phyloP scores from a whole-genome alignment of 1,140 invertebrate species.

The Drosophila persimilis region DNA sequence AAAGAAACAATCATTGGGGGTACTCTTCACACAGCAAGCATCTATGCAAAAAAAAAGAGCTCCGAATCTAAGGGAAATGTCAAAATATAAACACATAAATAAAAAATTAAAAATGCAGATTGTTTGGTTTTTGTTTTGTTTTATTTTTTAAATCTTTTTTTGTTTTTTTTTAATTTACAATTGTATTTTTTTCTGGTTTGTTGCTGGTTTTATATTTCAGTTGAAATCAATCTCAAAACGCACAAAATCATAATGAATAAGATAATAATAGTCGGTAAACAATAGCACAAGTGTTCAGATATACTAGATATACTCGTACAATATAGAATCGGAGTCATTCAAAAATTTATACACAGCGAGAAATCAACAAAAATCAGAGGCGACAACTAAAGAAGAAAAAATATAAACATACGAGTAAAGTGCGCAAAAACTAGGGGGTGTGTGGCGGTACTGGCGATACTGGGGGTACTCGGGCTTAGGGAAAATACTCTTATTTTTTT shows the following conservation, averaged over 20 bases:
- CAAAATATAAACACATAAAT: background rate
- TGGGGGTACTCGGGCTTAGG: slow-evolving; percentile 9
- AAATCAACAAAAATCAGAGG: slow-evolving; percentile 35
- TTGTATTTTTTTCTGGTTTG: slow-evolving; percentile 53
- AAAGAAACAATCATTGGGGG: too few relatives aligned
- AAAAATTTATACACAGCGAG: slow-evolving; percentile 38
- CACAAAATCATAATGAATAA: slow-evolving; percentile 70
- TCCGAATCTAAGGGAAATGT: slow-evolving; percentile 23
- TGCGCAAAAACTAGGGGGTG: slow-evolving; percentile 37
- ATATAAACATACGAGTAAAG: slow-evolving; percentile 27
- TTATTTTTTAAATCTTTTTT: slow-evolving; percentile 36
- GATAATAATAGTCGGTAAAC: slow-evolving; percentile 47
- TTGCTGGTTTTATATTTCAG: slow-evolving; percentile 53
- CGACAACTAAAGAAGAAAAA: slow-evolving; percentile 6
- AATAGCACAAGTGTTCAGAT: slow-evolving; percentile 67
- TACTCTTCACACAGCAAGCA: too few relatives aligned
- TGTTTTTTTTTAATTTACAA: slow-evolving; percentile 64
- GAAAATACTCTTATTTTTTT: slow-evolving; percentile 41
- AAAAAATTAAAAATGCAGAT: slow-evolving; percentile 51
- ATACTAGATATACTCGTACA: slow-evolving; percentile 45
- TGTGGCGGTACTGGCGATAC: background rate
- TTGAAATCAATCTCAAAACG: slow-evolving; percentile 76
- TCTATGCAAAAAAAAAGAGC: slow-evolving; percentile 8
- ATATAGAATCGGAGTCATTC: slow-evolving; percentile 46
- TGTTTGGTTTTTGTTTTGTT: slow-evolving; percentile 46